Evolutionary conservation across 2,113 vertebrate genomes (phyloP), one percentile per base, ranked within the genome.

Genomic region (rabbit (Oryctolagus cuniculus)): DNA sequence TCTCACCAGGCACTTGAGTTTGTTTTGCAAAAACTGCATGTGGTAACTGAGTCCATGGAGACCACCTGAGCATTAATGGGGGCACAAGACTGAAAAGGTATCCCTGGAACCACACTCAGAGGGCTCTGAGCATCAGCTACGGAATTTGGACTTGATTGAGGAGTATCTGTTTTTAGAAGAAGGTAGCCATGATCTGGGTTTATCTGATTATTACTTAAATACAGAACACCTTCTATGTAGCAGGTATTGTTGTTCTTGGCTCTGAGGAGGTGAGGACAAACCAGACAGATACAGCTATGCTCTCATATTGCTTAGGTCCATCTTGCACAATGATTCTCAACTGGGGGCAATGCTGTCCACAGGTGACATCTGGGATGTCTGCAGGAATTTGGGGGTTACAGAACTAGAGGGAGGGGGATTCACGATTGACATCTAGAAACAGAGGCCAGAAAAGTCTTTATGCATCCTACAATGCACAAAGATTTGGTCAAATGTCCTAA

Each of bases 131-230:
- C 3, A 1, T 64, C n/a, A 53, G 51, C 55, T 22, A 53, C 72
- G 85, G 67, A 74, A 27, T 36, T 15, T 19, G 21, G 3, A 31
- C 36, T 88, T 88, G 81, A 53, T 73, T 90, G 58, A 51, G 38
- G 29, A 93, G 55, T 75, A 3, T 66, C 89, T 89, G 8, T 38
- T 92, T 96, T 44, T 49, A 91, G 75, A 44, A 61, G 74, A 94
- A 61, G 64, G 53, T 51, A 55, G 9, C 12, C n/a, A 27, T 29
- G 51, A 81, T 66, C 34, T 17, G 1, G 15, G 38, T 31, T 73
- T 85, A 61, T 79, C 6, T 67, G 17, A 77, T 58, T 31, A 49
- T 92, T 95, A 75, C 89, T 44, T 27, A 89, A 91, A 88, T 83
- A 89, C 36, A 34, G 89, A 90, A 16, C 61, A 82, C 24, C 15